A percentile compares a stretch with the other conserved stretches of the same genome.
phyloP scores from a whole-genome alignment of 2,797 vertebrate genomes.

The Channa striata region DNA sequence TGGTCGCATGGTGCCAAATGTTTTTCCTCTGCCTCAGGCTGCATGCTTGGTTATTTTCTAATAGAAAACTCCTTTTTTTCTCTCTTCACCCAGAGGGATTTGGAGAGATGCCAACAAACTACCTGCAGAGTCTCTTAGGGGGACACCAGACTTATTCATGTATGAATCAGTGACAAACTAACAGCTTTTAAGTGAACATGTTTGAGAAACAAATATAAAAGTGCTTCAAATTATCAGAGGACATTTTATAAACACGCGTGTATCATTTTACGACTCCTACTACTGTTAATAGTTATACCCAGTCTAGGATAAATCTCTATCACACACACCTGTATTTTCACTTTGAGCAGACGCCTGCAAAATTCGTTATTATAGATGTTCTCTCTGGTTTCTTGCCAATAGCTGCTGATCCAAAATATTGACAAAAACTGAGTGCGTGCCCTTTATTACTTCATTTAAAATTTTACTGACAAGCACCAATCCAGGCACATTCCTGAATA shows the following conservation, averaged over 20 bases:
- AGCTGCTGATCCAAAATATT: constrained; percentile 4
- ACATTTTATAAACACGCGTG: background rate
- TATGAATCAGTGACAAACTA: constrained; percentile 47
- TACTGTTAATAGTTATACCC: constrained; percentile 12
- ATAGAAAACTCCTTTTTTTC: constrained; percentile 33
- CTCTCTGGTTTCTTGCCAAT: constrained; percentile 13
- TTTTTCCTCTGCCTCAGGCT: constrained; percentile 32
- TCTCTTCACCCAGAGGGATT: constrained; percentile 30
- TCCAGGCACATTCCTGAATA: constrained; percentile 6
- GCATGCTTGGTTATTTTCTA: constrained; percentile 46
- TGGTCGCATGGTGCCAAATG: constrained; percentile 20
- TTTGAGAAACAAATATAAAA: constrained; percentile 10
- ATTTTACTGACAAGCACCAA: constrained; percentile 9
- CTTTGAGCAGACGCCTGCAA: constrained; percentile 16
- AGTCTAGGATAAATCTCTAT: constrained; percentile 24
- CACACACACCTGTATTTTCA: constrained; percentile 17
- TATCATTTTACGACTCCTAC: background rate
- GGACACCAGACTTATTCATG: constrained; percentile 19
- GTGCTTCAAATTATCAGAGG: constrained; percentile 4
- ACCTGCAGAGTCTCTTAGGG: constrained; percentile 34
- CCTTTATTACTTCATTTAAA: background rate
- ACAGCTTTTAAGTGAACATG: constrained; percentile 30
- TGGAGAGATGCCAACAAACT: constrained; percentile 32
- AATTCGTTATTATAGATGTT: constrained; percentile 9
- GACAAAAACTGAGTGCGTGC: background rate